A percentile compares a stretch with the other conserved stretches of the same genome.
Conservation (phyloP, 2,888 invertebrate species). For the Ennomos fuscantarius region DNA sequence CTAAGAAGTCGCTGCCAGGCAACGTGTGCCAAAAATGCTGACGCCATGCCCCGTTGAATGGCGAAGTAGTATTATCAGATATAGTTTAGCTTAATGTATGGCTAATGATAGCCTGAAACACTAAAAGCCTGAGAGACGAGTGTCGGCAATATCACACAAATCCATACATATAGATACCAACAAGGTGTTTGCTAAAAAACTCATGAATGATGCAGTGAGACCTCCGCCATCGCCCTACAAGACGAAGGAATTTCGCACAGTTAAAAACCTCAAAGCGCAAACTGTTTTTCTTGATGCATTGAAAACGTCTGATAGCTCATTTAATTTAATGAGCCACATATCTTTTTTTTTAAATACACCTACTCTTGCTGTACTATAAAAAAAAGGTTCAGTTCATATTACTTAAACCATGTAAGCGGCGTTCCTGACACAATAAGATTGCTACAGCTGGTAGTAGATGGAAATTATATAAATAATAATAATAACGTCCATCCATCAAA, state of each 20-base stretch:
- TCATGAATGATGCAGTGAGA: conserved; percentile 82
- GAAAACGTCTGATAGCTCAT: conserved; percentile 77
- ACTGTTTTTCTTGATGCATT: conserved; percentile 67
- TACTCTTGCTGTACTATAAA: conserved; percentile 30
- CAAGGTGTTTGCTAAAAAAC: conserved; percentile 81
- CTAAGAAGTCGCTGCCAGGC: too few relatives aligned
- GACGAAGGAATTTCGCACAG: conserved; percentile 78
- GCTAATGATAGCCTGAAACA: conserved; percentile 24
- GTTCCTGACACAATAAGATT: conserved; percentile 3
- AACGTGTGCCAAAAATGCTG: too few relatives aligned
- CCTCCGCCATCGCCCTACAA: conserved; percentile 73
- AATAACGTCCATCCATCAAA: too few relatives aligned
- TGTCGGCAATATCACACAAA: conserved; percentile 71
- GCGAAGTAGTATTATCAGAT: too few relatives aligned
- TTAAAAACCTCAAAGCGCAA: conserved; percentile 68
- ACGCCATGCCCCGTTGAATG: too few relatives aligned
- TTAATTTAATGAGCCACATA: conserved; percentile 75
- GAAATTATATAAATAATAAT: too few relatives aligned
- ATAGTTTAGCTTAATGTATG: not conserved
- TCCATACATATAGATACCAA: conserved; percentile 78
- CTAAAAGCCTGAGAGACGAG: conserved; percentile 14
- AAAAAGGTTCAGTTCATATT: conserved; percentile 27
- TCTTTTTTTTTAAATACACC: too few relatives aligned
- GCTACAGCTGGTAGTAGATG: too few relatives aligned
- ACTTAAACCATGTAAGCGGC: conserved; percentile 11